Evolutionary conservation across 1,140 invertebrate species (phyloP), one percentile per base, ranked within the genome.

Genomic region (Macrobrachium rosenbergii): DNA sequence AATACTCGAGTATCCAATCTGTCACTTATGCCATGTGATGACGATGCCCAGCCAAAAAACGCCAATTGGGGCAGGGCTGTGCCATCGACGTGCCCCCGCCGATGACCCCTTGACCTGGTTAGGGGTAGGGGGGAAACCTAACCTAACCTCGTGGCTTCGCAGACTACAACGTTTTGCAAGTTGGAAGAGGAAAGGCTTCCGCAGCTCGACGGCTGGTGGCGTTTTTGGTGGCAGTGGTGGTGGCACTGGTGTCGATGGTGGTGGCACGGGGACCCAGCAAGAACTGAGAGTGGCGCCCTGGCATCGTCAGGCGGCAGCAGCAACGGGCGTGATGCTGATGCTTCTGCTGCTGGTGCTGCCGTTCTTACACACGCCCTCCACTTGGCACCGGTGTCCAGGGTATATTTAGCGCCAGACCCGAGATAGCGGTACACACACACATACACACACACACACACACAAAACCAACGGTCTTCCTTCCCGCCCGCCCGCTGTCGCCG

Each of bases 341-440:
- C 75, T 84, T 8, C 52, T 52, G 52, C 10, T 52, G 45, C 52
- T 52, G 52, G 8, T 52, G 52, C 52, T 8, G 52, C 52, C 6
- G 52, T 60, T 84, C 58, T 37, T 80, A 52, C 85, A 62, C 63
- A 69, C 73, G 72, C 67, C 79, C 62, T 58, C 60, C 80, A 82
- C 86, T 88, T 88, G 86, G 86, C 86, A 88, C 86, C 81, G 73
- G 80, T 45, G 80, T 21, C 45, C 52, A 60, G 72, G 60, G 80
- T 88, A 88, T 88, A 88, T 88, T 88, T 88, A 88, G 86, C 62
- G 86, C 45, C 80, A 28, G n/a, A 43, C 73, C 76, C 80, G 83
- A 82, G 86, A 88, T 88, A 88, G 86, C 73, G 80, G 73, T 81
- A 69, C 80, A 82, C 63, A 62, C 80, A 82, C 43, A 76, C 82